These are phyloP conservation scores for Phalanger gymnotis DNA, from an alignment of 2,797 vertebrate species.

Conservation along the genomic window DNA sequence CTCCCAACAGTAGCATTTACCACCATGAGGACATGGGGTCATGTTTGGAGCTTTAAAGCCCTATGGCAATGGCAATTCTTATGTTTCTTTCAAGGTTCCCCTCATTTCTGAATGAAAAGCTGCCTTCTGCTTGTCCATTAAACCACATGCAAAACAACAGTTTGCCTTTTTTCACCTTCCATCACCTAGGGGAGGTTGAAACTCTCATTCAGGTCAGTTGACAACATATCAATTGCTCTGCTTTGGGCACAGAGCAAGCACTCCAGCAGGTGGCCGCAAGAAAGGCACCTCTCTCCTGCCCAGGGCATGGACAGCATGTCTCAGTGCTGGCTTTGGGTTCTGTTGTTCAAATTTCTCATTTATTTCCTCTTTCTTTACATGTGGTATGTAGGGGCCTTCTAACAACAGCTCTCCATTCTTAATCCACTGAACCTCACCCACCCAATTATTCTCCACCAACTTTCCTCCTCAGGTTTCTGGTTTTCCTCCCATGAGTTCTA, in stretches of 20 bases:
- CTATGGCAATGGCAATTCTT: not conserved
- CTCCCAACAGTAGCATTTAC: not conserved
- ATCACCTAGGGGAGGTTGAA: not conserved
- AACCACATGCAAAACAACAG: not conserved
- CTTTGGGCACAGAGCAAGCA: not conserved
- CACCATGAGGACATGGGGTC: not conserved
- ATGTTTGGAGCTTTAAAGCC: not conserved
- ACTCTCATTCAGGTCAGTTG: not conserved
- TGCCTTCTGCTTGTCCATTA: not conserved
- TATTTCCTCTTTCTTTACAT: not conserved
- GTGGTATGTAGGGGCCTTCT: not conserved
- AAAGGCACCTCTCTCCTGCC: too few relatives aligned
- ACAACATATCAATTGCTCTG: not conserved
- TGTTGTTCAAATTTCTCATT: not conserved
- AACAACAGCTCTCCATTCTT: not conserved
- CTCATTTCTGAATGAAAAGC: not conserved
- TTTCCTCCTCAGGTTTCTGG: not conserved
- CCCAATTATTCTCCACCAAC: not conserved
- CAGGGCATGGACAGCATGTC: rapidly evolving
- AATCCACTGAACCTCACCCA: not conserved
- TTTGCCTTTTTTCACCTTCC: not conserved
- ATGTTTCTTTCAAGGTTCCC: not conserved
- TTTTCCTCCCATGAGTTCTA: not conserved
- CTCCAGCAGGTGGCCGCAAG: not conserved
- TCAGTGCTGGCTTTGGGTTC: not conserved